Base-by-base conservation (phyloP, 2,888 invertebrate genomes). In the Philereme vetulata region DNA sequence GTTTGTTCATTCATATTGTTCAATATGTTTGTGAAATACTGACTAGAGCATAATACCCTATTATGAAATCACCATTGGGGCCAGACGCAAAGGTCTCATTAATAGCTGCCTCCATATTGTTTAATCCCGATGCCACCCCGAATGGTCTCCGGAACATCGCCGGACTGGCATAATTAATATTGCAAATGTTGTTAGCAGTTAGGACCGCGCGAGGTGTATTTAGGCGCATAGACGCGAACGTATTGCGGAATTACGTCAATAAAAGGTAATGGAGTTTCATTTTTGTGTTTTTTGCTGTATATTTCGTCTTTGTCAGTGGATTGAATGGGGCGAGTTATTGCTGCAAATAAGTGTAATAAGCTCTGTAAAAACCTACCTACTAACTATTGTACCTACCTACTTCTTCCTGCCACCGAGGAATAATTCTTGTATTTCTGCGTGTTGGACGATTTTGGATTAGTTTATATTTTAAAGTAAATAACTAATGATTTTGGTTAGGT, bases 141-240 rank as follows among this genome's bases (percentile, higher is more conserved):
- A 79, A 84, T 78, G 86, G 78, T 78, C 51, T 80, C 75, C 76
- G 75, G 71, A 81, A 80, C 82, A 84, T 82, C 80, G 80, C 79
- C 72, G 72, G 72, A 74, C 74, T 78, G 80, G 80, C 79, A 84
- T 88, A 88, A 89, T 90, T 90, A 90, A 90, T 90, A 89, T 88
- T 90, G 86, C 85, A 90, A 90, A 89, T 86, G 86, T 88, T 85
- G 85, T 90, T 89, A 88, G 86, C 87, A 86, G 86, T 85, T 83
- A 82, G 75, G 78, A 66, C 73, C 61, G 69, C 70, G 70, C 70
- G 64, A 65, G 63, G 66, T 74, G 75, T 72, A 68, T 76, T 71
- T 68, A 72, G 72, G 67, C 67, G 64, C 61, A 60, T 57, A 65
- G 63, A 65, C 56, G 61, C 59, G 56, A 65, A 61, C 56, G 59